Percentiles rank a stretch among this genome's conserved stretches.
Evolutionary conservation across 2,888 invertebrate species (phyloP).

Genomic region (Drosophila anomalipes): DNA sequence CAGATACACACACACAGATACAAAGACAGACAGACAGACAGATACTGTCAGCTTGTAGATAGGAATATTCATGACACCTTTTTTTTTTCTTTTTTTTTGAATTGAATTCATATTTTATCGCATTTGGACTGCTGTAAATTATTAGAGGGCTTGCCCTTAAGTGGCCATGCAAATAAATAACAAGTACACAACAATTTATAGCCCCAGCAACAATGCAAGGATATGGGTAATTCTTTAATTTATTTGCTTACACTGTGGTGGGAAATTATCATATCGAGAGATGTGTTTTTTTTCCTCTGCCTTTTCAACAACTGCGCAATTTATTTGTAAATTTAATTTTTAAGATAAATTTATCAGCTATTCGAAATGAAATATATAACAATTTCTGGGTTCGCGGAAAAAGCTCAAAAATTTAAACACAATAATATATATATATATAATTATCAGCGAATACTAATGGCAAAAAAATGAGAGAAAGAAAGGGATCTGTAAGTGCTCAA

Average conservation of each 20-base stretch:
- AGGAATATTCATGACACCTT: slow-evolving; percentile 43
- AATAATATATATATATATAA: slow-evolving; percentile 5
- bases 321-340: slow-evolving; percentile 9
- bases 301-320: slow-evolving; percentile 1
- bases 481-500: slow-evolving; percentile 36
- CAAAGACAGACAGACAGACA: background rate
- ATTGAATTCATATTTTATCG: slow-evolving; percentile 61
- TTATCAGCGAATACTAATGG: slow-evolving; percentile 46
- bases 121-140: slow-evolving; percentile 36
- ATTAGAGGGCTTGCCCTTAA: slow-evolving; percentile 50
- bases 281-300: background rate
- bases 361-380: slow-evolving; percentile 6
- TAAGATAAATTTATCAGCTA: slow-evolving; percentile 47
- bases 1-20: slow-evolving; percentile 13
- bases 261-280: slow-evolving; percentile 7
- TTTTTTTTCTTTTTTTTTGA: background rate
- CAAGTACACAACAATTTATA: slow-evolving; percentile 61
- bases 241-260: slow-evolving; percentile 19
- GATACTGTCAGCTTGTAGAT: slow-evolving; percentile 20
- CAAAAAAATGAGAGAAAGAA: background rate
- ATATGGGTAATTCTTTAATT: background rate
- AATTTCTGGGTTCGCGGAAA: slow-evolving; percentile 19
- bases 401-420: slow-evolving; percentile 7
- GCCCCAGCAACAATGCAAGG: slow-evolving; percentile 17
- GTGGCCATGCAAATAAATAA: slow-evolving; percentile 75